Evolutionary conservation across 2,797 vertebrate genomes (phyloP).

Genomic region (Echiichthys vipera): DNA sequence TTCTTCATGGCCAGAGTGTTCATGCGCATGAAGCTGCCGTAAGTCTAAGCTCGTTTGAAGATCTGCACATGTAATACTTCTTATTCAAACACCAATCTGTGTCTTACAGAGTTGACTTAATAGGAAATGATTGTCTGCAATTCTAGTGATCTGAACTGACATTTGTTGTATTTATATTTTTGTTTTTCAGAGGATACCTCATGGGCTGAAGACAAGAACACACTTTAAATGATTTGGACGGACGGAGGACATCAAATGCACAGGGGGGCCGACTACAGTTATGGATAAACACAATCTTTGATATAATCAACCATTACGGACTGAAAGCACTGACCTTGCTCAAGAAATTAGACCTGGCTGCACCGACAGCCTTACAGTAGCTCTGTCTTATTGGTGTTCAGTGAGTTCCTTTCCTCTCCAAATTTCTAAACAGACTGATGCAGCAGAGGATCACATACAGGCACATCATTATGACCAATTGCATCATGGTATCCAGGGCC

Average conservation of each 20-base stretch:
- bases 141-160: background rate
- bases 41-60: conserved; percentile 77
- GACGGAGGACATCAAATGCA: conserved; percentile 9
- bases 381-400: conserved; percentile 22
- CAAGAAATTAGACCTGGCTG: conserved; percentile 34
- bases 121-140: background rate
- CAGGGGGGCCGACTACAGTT: background rate
- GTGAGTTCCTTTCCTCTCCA: conserved; percentile 23
- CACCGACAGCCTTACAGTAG: conserved; percentile 22
- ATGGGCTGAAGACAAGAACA: conserved; percentile 88
- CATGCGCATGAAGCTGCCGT: conserved; percentile 99
- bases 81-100: background rate
- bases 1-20: conserved; percentile 99
- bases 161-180: conserved; percentile 17
- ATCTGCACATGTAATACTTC: background rate
- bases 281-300: conserved; percentile 22
- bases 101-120: background rate
- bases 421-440: background rate
- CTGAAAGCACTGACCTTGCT: conserved; percentile 54
- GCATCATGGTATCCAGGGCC: background rate
- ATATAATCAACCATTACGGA: conserved; percentile 30
- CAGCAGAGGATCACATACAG: background rate
- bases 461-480: background rate
- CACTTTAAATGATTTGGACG: conserved; percentile 11
- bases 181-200: conserved; percentile 91